These are phyloP conservation scores for Mormyrops attenuatus DNA, from an alignment of 2,797 vertebrate genomes.

Conservation along the genomic window DNA sequence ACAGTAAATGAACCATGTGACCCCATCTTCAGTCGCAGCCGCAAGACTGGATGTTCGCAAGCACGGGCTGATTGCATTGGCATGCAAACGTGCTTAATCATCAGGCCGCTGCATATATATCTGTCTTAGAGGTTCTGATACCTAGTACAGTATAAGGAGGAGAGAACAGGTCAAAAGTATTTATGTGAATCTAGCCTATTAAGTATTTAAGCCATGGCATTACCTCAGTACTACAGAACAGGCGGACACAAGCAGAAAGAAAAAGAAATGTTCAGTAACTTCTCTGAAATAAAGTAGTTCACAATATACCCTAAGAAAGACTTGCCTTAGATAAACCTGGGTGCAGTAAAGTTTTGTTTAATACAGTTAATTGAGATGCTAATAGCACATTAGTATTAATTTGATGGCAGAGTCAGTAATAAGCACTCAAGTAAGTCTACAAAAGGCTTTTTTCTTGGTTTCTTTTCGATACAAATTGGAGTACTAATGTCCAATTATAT, in stretches of 20 bases:
- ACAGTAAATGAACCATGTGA: neutral
- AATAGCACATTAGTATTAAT: neutral
- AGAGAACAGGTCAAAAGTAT: neutral
- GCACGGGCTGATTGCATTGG: neutral
- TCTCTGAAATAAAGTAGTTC: neutral
- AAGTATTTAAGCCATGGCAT: neutral
- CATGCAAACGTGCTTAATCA: neutral
- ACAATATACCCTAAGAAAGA: neutral
- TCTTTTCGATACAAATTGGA: neutral
- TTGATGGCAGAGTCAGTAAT: neutral
- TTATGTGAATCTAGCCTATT: neutral
- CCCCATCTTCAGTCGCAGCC: neutral
- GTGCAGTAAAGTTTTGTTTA: neutral
- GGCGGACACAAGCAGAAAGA: neutral
- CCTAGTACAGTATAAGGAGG: neutral
- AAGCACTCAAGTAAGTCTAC: neutral
- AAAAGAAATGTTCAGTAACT: neutral
- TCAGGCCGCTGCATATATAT: neutral
- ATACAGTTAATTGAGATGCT: neutral
- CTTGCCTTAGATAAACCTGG: neutral
- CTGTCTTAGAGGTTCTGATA: neutral
- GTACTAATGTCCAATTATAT: neutral
- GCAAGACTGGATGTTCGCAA: neutral
- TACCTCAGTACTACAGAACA: neutral
- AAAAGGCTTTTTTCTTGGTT: neutral